Conservation (phyloP, 2,797 vertebrate genomes). For the Thaleichthys pacificus region DNA sequence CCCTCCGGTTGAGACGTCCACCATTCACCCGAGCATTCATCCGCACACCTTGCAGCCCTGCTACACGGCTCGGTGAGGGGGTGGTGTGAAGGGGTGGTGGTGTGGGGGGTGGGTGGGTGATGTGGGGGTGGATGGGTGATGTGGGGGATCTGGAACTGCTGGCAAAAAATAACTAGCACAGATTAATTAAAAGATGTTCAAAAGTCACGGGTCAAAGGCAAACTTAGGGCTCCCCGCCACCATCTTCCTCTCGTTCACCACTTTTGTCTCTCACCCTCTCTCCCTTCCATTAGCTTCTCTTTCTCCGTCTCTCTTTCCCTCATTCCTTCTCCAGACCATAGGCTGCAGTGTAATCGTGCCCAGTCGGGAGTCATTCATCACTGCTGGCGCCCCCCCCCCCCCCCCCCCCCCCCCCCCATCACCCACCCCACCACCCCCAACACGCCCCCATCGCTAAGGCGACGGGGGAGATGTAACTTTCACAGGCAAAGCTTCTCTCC, state of each 20-base stretch:
- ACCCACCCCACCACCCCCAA: constrained; percentile 16
- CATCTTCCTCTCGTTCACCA: constrained; percentile 4
- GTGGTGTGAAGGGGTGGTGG: not conserved
- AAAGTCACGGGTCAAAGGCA: too few relatives aligned
- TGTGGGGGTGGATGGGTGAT: not conserved
- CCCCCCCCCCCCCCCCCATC: not conserved
- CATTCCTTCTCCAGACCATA: constrained; percentile 16
- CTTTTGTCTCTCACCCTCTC: constrained; percentile 11
- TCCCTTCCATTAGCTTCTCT: not conserved
- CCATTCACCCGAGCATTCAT: not conserved
- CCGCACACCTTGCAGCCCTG: not conserved
- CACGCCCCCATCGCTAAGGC: not conserved
- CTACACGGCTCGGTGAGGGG: not conserved
- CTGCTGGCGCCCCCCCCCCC: constrained; percentile 3
- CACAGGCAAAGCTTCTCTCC: constrained; percentile 5
- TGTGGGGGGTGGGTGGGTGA: too few relatives aligned
- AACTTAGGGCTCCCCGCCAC: not conserved
- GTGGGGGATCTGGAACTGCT: constrained; percentile 29
- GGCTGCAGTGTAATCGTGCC: constrained; percentile 32
- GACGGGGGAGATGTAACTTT: constrained; percentile 19
- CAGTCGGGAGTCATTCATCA: constrained; percentile 30
- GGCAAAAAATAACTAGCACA: constrained; percentile 30
- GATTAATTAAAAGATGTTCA: too few relatives aligned
- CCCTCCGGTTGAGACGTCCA: constrained; percentile 6
- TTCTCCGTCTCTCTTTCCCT: constrained; percentile 24